Percentiles rank a stretch among this genome's conserved stretches.
Conservation (phyloP, 2,888 invertebrate species). For the Heliothis peltigera region DNA sequence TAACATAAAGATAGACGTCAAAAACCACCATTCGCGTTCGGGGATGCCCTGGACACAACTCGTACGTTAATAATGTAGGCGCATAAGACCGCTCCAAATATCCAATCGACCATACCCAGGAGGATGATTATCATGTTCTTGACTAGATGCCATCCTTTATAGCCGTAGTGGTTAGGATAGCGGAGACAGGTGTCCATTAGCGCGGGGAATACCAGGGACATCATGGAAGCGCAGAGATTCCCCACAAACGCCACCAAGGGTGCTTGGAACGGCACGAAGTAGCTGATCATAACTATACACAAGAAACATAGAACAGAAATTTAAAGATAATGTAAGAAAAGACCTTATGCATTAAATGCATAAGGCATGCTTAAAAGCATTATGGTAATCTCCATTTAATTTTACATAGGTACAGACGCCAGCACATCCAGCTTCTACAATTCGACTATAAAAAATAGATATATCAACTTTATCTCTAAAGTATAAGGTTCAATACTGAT, state of each 20-base stretch:
- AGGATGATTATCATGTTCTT: conserved; percentile 6
- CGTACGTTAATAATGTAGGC: conserved; percentile 9
- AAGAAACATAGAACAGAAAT: too few relatives aligned
- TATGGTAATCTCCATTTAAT: too few relatives aligned
- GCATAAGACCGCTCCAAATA: background rate
- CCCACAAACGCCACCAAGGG: conserved; percentile 17
- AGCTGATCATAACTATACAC: conserved; percentile 13
- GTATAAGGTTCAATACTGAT: too few relatives aligned
- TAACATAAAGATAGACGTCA: background rate
- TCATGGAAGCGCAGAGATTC: conserved; percentile 13
- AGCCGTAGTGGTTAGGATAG: conserved; percentile 8
- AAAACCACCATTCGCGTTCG: background rate
- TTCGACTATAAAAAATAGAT: too few relatives aligned
- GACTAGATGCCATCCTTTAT: background rate
- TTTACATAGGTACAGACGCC: too few relatives aligned
- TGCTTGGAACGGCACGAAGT: conserved; percentile 17
- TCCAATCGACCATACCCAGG: background rate
- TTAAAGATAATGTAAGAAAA: too few relatives aligned
- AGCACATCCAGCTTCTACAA: too few relatives aligned
- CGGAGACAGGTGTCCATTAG: conserved; percentile 14
- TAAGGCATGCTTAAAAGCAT: too few relatives aligned
- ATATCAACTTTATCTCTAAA: too few relatives aligned
- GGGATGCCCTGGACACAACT: background rate
- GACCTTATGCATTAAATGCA: too few relatives aligned
- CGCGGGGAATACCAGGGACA: conserved; percentile 12